Evolutionary conservation across 2,888 invertebrate species (phyloP).

Genomic region (Sabatieria punctata): DNA sequence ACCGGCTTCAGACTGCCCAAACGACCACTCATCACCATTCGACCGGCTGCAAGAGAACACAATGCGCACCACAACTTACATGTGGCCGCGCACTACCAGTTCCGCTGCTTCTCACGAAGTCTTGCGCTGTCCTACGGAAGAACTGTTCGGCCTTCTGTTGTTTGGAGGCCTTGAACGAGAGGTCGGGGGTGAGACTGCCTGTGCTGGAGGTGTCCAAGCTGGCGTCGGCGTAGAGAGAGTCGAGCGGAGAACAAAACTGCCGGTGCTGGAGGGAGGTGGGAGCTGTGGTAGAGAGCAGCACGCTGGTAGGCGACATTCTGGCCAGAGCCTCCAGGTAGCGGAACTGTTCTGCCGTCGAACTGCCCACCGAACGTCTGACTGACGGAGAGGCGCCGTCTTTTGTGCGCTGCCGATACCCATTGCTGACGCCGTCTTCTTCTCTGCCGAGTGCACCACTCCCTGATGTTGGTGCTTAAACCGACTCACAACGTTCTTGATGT

Average conservation of each 20-base stretch:
- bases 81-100: too few species aligned
- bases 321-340: constrained; percentile 10
- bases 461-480: constrained; percentile 6
- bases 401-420: neutral
- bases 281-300: neutral
- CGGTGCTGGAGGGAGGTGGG: neutral
- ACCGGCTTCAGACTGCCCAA: neutral
- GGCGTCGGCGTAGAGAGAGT: neutral
- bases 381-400: neutral
- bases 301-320: constrained; percentile 8
- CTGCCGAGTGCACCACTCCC: constrained; percentile 12
- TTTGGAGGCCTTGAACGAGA: too few species aligned
- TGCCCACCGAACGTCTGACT: too few species aligned
- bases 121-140: too few species aligned
- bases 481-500: constrained; percentile 51
- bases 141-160: too few species aligned
- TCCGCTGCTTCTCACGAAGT: too few species aligned
- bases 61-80: too few species aligned
- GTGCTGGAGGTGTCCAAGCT: neutral
- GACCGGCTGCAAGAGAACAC: neutral
- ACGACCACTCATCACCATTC: constrained; percentile 1
- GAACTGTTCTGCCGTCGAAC: constrained; percentile 9
- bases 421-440: neutral
- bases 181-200: neutral
- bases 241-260: constrained; percentile 2